Base-by-base conservation (phyloP, 2,797 vertebrate species). In the Loriculus beryllinus region DNA sequence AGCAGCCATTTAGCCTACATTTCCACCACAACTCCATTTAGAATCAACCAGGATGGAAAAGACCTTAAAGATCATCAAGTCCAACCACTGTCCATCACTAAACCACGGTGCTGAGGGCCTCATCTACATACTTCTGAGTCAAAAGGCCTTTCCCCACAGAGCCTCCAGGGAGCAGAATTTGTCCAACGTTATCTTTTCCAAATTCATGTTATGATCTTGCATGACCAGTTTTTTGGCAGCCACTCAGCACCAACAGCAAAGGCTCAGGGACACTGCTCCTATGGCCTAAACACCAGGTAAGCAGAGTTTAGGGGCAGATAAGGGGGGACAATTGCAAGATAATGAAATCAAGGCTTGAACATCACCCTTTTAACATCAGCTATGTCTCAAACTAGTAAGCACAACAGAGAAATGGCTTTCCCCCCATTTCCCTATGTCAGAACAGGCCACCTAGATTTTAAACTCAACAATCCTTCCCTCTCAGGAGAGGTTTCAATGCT, bases 221-320 rank as follows among this genome's bases (percentile, higher is more conserved):
- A 7, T 1, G 5, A 40, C 7, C 19, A 10, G 5, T 23, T 72
- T 42, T 82, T 87, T 62, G 54, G 39, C 69, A 81, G 39, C 6
- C 76, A 15, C 52, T 64, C 31, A 51, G 15, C 8, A 5, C 5
- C 4, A 5, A 84, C 5, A 51, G 33, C 60, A 63, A 88, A 69
- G 47, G 63, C 33, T 70, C 33, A 26, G 0, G 12, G 52, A 59
- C 8, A 14, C 23, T 64, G 64, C 35, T 69, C 17, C 76, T 39
- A 19, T 0, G 1, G 7, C 14, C 9, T 4, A 26, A 0, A 45
- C 29, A 22, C 4, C 42, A 59, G 37, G 28, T 5, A 67, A 72
- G 42, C 0, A 45, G 20, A 35, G 21, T 63, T 72, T 43, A 52
- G 35, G 67, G 43, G 57, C 20, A 54, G 39, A 72, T 54, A 49